Evolutionary conservation across 1,140 invertebrate genomes (phyloP), one percentile per base, ranked within the genome.

Genomic region (Trichoplusia ni): DNA sequence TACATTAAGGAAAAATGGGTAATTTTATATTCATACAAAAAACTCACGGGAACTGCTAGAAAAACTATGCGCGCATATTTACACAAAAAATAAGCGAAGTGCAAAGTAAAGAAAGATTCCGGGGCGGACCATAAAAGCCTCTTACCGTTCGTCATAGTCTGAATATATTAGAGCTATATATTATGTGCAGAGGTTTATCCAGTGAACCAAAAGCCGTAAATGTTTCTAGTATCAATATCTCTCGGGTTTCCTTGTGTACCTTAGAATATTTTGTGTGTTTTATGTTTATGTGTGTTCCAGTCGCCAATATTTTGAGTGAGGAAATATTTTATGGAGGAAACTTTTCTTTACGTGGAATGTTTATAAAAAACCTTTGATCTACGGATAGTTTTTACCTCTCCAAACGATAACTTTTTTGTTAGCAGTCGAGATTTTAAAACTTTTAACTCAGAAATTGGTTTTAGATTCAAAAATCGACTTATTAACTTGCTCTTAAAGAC

Each of bases 151-250:
- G 65, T 77, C 77, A 73, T 77, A 71, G 67, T 60, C 54, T 56
- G 74, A 79, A 79, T 79, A 73, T 77, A 79, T 79, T 60, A 46
- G 33, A 56, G 56, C 47, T 51, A 47, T 64, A 60, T 54, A 58
- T 64, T 19, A 38, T 38, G 35, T 51, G 35, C 51, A 25, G 35
- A 25, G 51, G 51, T 54, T 54, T 54, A 54, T 54, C 51, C 51
- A 38, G 33, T 40, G 19, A 27, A 40, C 31, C 51, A 54, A 54
- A 40, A 33, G 51, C 51, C 35, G 51, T 54, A 54, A 54, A 54
- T 38, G 51, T 38, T 40, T 27, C 35, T 38, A 38, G 51, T 54
- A 54, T 54, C 51, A 54, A 54, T 54, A 54, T 40, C 51, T 54
- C 35, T 27, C 21, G 33, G 51, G 35, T 27, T 37, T 38, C 13